Evolutionary conservation across 2,113 vertebrate genomes (phyloP), one percentile per base, ranked within the genome.

Genomic region (Microcebus murinus): DNA sequence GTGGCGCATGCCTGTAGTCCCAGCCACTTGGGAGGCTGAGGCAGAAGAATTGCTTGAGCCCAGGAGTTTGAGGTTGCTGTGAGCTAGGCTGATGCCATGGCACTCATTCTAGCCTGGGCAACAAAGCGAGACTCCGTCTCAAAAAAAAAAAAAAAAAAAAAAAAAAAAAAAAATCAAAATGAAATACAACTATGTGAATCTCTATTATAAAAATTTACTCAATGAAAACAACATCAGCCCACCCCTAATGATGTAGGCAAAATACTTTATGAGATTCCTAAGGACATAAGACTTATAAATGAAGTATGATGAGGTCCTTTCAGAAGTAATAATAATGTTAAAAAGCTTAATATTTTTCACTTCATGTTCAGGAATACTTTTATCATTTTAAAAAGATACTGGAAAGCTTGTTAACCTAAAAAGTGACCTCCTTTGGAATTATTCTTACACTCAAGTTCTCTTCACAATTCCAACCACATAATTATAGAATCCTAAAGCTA

Each of bases 351-450:
- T 1, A 42, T 13, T 90, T 10, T 77, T 95, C 13, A 88, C 31
- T 93, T 96, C 39, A 70, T 65, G 68, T 31, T 96, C 73, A 83
- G 36, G 91, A 77, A 86, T 21, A 65, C 1, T 68, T 67, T 45
- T 55, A 71, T 80, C 20, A 87, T 73, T 96, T 96, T 59, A 61
- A 96, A 94, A 74, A 93, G 70, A 13, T 15, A 57, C 0, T 4
- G 52, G 48, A 81, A 91, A 87, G 50, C 31, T 76, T 90, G n/a
- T 67, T 97, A 95, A 79, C 70, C 55, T 93, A 93, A 96, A 89
- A 97, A 96, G 4, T 94, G 57, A 52, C 4, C 73, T 91, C 39
- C 34, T 65, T 94, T 97, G 83, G 79, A 97, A 87, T 83, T 87
- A 90, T 50, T 92, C 36, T 91, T 65, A 73, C 8, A 15, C 1